Evolutionary conservation across 2,888 invertebrate species (phyloP).

Genomic region (Gymnosoma rotundatum): DNA sequence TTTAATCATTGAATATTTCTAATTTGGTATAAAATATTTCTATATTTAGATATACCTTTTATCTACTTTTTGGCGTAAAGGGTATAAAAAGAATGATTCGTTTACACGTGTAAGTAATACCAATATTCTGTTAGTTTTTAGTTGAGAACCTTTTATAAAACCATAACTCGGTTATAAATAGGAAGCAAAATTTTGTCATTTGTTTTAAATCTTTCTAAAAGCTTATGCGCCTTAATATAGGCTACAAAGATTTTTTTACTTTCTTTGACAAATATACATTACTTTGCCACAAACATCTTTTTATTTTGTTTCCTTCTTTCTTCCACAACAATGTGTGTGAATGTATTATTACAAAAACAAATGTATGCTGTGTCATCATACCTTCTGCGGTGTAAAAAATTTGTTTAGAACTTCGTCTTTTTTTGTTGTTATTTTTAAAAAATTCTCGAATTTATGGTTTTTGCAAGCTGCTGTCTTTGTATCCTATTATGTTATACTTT

Average conservation of each 20-base stretch:
- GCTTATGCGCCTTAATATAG: constrained; percentile 53
- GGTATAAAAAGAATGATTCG: no score
- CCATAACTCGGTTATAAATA: no score
- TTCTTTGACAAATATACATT: not conserved
- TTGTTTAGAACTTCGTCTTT: constrained; percentile 59
- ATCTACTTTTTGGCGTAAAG: no score
- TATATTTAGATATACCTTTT: no score
- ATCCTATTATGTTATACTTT: no score
- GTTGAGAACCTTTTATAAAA: no score
- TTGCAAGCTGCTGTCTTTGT: constrained; percentile 32
- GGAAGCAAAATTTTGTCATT: no score
- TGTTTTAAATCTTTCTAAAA: constrained; percentile 2
- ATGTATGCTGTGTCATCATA: constrained; percentile 46
- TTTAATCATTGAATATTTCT: no score
- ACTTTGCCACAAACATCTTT: not conserved
- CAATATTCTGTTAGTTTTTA: no score
- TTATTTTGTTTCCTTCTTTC: not conserved
- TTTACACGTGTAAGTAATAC: no score
- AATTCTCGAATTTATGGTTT: constrained; percentile 8
- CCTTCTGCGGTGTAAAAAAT: constrained; percentile 47
- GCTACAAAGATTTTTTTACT: constrained; percentile 27
- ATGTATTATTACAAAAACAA: constrained; percentile 1
- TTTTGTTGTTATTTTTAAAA: constrained; percentile 1
- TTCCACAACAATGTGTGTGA: constrained; percentile 15
- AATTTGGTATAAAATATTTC: no score